These are phyloP conservation scores for Coturnix japonica DNA, from an alignment of 2,113 vertebrate species.

Conservation along the genomic window DNA sequence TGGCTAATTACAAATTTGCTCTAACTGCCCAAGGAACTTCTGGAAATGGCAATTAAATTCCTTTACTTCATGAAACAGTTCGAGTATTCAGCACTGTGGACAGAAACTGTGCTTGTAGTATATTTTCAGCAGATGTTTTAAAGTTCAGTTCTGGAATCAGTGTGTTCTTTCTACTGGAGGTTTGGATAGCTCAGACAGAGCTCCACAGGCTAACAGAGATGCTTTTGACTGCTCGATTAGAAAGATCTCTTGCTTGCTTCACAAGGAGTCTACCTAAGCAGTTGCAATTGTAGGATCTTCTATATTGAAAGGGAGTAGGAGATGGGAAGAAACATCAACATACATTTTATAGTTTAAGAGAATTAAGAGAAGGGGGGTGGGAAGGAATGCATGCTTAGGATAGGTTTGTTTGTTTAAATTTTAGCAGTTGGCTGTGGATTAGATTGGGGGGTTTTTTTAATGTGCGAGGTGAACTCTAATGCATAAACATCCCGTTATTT, in stretches of 20 bases:
- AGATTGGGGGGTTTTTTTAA: background rate
- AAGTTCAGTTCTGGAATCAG: slow-evolving; percentile 41
- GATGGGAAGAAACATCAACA: background rate
- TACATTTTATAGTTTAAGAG: background rate
- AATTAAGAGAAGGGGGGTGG: background rate
- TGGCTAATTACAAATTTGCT: slow-evolving; percentile 62
- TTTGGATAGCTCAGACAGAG: slow-evolving; percentile 18
- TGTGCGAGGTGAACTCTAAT: background rate
- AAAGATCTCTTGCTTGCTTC: background rate
- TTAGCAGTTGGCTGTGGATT: background rate
- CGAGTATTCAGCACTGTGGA: slow-evolving; percentile 66
- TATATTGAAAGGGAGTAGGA: background rate
- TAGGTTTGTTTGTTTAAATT: background rate
- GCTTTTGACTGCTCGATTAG: slow-evolving; percentile 44
- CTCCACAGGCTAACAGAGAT: slow-evolving; percentile 27
- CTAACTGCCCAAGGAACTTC: slow-evolving; percentile 48
- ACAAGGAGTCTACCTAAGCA: background rate
- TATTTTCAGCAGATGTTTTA: slow-evolving; percentile 6
- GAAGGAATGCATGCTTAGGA: background rate
- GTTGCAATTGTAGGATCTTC: background rate
- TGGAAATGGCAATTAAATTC: slow-evolving; percentile 64
- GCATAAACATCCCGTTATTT: slow-evolving; percentile 1
- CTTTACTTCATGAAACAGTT: slow-evolving; percentile 39
- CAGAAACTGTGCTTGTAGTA: slow-evolving; percentile 52
- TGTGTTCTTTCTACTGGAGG: slow-evolving; percentile 2